Evolutionary conservation across 2,888 invertebrate species (phyloP).

Genomic region (Orchestes rusci): DNA sequence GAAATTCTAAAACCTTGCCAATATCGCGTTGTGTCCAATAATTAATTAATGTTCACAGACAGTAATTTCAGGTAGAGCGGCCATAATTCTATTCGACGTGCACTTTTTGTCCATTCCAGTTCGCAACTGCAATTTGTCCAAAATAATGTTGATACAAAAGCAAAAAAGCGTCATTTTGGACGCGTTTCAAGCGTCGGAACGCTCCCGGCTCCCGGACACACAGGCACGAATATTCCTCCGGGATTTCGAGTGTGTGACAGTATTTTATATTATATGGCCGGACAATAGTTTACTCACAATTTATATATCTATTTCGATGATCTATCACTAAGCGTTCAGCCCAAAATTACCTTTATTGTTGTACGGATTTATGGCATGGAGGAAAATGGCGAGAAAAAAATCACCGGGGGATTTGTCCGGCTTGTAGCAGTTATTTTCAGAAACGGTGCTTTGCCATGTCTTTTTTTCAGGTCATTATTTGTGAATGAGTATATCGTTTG

Average conservation of each 20-base stretch:
- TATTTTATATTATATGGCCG: slow-evolving; percentile 39
- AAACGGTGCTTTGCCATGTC: too few relatives aligned
- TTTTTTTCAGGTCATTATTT: too few relatives aligned
- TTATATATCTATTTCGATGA: slow-evolving; percentile 42
- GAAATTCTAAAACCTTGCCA: too few relatives aligned
- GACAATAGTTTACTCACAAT: slow-evolving; percentile 40
- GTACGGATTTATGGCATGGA: slow-evolving; percentile 11
- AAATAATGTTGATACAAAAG: slow-evolving; percentile 15
- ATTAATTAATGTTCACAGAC: too few relatives aligned
- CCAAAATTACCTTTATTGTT: slow-evolving; percentile 23
- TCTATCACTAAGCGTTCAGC: slow-evolving; percentile 31
- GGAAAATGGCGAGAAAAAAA: too few relatives aligned
- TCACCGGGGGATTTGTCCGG: too few relatives aligned
- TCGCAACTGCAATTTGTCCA: slow-evolving; percentile 19
- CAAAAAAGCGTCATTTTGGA: slow-evolving; percentile 18
- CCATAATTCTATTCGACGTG: neutral
- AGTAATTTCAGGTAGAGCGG: too few relatives aligned
- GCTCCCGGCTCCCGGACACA: slow-evolving; percentile 30
- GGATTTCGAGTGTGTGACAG: slow-evolving; percentile 32
- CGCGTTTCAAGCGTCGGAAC: slow-evolving; percentile 20
- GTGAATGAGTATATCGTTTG: too few relatives aligned
- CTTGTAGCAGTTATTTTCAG: too few relatives aligned
- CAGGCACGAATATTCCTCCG: slow-evolving; percentile 27
- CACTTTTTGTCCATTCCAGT: slow-evolving; percentile 2
- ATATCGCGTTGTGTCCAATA: too few relatives aligned